Evolutionary conservation across 1,140 invertebrate species (phyloP).

Genomic region (Venturia canescens): DNA sequence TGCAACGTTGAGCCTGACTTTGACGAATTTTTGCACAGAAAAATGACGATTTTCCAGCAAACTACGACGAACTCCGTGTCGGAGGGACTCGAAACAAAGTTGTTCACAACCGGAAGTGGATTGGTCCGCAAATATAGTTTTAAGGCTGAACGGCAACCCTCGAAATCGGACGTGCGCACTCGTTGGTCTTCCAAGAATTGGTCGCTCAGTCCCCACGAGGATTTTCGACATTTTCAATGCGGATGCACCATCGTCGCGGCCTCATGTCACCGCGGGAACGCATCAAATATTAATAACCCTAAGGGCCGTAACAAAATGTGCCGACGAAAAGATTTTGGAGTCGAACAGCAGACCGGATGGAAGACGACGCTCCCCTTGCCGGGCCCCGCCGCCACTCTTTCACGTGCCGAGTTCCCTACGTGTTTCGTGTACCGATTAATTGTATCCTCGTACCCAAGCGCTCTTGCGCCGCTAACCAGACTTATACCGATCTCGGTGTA

Average conservation of each 20-base stretch:
- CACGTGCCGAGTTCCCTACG: constrained; percentile 56
- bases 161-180: too few relatives aligned
- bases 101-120: too few relatives aligned
- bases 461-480: background rate
- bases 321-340: constrained; percentile 48
- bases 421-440: constrained; percentile 67
- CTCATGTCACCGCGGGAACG: background rate
- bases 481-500: background rate
- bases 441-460: constrained; percentile 44
- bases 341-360: constrained; percentile 59
- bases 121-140: too few relatives aligned
- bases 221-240: too few relatives aligned
- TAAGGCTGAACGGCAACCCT: too few relatives aligned
- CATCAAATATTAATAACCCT: constrained; percentile 12
- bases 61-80: too few relatives aligned
- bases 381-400: constrained; percentile 59
- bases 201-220: too few relatives aligned
- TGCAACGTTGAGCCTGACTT: too few relatives aligned
- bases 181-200: too few relatives aligned
- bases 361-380: constrained; percentile 14
- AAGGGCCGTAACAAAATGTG: constrained; percentile 13
- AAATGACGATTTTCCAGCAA: too few relatives aligned
- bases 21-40: too few relatives aligned
- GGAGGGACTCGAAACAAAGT: too few relatives aligned
- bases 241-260: background rate